A percentile compares a stretch with the other conserved stretches of the same genome.
These are phyloP conservation scores for Zeugodacus cucurbitae DNA, from an alignment of 1,140 invertebrate genomes.

Conservation along the genomic window DNA sequence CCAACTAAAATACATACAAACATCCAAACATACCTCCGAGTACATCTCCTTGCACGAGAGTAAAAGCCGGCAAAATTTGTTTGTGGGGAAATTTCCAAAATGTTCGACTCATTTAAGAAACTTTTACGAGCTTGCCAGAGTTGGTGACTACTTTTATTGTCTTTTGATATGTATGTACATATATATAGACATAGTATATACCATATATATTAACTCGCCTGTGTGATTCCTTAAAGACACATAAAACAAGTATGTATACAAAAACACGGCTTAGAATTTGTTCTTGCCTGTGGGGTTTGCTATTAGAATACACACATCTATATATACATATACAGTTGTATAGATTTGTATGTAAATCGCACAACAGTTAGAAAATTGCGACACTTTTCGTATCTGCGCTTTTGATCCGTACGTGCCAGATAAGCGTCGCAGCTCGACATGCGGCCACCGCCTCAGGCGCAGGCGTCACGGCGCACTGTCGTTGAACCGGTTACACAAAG, in stretches of 20 bases:
- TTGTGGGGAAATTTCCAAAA: conserved; percentile 1
- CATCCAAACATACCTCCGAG: too few species aligned
- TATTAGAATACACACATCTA: not conserved
- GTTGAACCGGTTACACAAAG: conserved; percentile 24
- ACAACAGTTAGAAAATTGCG: not conserved
- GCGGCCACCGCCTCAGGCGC: not conserved
- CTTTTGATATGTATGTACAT: not conserved
- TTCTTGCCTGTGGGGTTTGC: not conserved
- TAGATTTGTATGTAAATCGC: not conserved
- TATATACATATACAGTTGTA: not conserved
- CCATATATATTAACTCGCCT: not conserved
- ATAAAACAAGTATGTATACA: not conserved
- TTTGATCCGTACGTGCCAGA: not conserved
- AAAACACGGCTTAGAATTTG: not conserved
- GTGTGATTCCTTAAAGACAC: not conserved
- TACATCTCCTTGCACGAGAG: not conserved
- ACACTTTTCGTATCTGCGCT: not conserved
- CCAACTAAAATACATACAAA: not conserved
- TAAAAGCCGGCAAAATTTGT: not conserved
- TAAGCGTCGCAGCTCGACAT: not conserved
- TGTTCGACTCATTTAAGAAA: not conserved
- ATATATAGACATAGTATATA: not conserved
- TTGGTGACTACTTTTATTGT: not conserved
- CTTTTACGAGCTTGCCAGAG: not conserved
- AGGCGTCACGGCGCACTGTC: not conserved